These are phyloP conservation scores for Acleris laterana DNA, from an alignment of 2,888 invertebrate genomes.

Conservation along the genomic window DNA sequence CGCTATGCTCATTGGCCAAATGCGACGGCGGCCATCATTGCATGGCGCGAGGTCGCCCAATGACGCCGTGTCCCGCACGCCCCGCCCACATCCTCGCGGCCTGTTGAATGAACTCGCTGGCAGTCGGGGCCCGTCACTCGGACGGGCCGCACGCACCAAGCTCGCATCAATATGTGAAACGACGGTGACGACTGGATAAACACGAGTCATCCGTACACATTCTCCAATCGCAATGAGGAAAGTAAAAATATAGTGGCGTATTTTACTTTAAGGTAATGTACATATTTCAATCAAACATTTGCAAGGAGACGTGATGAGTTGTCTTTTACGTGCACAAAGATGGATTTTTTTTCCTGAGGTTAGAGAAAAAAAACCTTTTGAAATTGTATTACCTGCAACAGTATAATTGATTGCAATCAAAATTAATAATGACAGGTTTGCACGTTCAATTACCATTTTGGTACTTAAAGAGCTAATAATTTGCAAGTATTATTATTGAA, in stretches of 20 bases:
- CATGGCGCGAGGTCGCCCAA: constrained; percentile 70
- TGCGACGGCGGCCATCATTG: constrained; percentile 81
- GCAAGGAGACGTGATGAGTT: constrained; percentile 1
- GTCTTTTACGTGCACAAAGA: constrained; percentile 3
- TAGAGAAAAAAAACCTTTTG: background rate
- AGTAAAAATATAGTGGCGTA: constrained; percentile 24
- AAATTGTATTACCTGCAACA: constrained; percentile 23
- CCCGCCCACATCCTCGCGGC: constrained; percentile 80
- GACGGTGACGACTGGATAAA: constrained; percentile 41
- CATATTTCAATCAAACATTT: constrained; percentile 12
- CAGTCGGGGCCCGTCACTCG: constrained; percentile 67
- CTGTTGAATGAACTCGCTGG: constrained; percentile 78
- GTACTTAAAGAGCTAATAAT: background rate
- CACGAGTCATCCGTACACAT: constrained; percentile 37
- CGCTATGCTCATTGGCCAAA: constrained; percentile 81
- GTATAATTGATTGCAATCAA: constrained; percentile 9
- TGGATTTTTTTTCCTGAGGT: background rate
- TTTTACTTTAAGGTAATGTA: constrained; percentile 29
- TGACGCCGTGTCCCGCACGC: constrained; percentile 79
- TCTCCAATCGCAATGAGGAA: constrained; percentile 6
- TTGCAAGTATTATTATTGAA: background rate
- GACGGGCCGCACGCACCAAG: constrained; percentile 52
- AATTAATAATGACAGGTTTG: constrained; percentile 12
- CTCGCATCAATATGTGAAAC: constrained; percentile 35
- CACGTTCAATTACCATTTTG: constrained; percentile 23